Percentiles rank a stretch among this genome's conserved stretches.
phyloP scores from a whole-genome alignment of 2,888 invertebrate species.

The Caenorhabditis imperialis region DNA sequence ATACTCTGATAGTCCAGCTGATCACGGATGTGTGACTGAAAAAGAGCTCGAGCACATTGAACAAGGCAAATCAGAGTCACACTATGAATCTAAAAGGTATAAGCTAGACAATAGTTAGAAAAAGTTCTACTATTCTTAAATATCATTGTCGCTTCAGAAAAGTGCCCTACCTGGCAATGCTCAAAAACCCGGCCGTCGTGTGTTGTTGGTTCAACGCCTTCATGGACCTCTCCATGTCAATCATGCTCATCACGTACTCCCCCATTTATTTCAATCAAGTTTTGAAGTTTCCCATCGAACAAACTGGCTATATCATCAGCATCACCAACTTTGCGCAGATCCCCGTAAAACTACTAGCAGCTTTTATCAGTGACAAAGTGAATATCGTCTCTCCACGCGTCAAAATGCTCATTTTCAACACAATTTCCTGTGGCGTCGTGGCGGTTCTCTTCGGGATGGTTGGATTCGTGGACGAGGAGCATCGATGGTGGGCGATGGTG shows the following conservation, averaged over 20 bases:
- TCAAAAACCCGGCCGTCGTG: constrained; percentile 16
- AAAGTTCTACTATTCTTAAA: neutral
- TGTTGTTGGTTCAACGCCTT: constrained; percentile 43
- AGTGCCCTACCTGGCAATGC: constrained; percentile 6
- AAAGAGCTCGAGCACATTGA: constrained; percentile 31
- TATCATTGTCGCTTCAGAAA: neutral
- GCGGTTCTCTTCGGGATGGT: constrained; percentile 20
- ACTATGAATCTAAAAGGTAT: constrained; percentile 20
- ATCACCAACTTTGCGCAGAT: constrained; percentile 29
- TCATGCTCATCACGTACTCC: constrained; percentile 24
- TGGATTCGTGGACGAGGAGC: constrained; percentile 14
- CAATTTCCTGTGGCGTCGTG: constrained; percentile 28
- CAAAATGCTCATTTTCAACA: constrained; percentile 42
- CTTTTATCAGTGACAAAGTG: constrained; percentile 30
- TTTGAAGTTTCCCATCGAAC: constrained; percentile 22
- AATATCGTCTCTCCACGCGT: constrained; percentile 10
- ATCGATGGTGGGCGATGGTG: constrained; percentile 19
- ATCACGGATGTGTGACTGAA: constrained; percentile 11
- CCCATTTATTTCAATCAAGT: constrained; percentile 37
- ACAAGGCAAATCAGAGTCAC: constrained; percentile 8
- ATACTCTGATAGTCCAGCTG: constrained; percentile 23
- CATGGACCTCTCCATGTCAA: constrained; percentile 33
- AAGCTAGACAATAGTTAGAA: neutral
- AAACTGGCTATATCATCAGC: constrained; percentile 30
- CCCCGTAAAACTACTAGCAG: constrained; percentile 26